Evolutionary conservation across 2,888 invertebrate species (phyloP), one percentile per base, ranked within the genome.

Genomic region (Lutraria lutraria): DNA sequence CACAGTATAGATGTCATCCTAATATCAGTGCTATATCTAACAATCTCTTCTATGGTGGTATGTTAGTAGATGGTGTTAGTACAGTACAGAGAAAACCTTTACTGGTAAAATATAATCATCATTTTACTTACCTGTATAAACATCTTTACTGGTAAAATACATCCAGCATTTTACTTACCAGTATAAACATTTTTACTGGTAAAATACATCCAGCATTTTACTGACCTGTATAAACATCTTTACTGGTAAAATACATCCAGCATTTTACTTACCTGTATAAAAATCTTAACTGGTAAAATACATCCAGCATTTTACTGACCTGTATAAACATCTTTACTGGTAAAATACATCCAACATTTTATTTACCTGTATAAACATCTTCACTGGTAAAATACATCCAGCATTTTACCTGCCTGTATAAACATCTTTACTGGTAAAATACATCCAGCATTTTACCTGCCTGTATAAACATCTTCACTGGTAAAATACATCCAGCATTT

Each of bases 1-100:
- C 94, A 15, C 96, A 96, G 92, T 96, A 96, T 92, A 81, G 96
- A 53, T 96, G 96, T 92, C 95, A 96, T 81, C 96, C 96, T 3
- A 68, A 88, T 52, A 95, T 96, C 86, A 95, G 95, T 92, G 91
- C 93, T 68, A 90, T 95, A 2, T 90, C 95, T 76, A 95, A 95
- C 89, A 86, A 90, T 16, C 93, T 95, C 19, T 96, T 96, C 90
- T 96, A 96, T 90, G 90, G 92, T 63, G 91, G 93, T 12, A 93
- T 93, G 89, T 92, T 96, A 29, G 76, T 83, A n/a, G 94, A 96
- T 90, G 96, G 95, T 19, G 90, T 96, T 31, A 85, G 92, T 31
- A 87, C 87, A n/a, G 29, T 83, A 6, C 93, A 94, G 83, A 93
- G 96, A 63, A 89, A 86, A 76, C 95, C 94, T 29, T 25, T 94